Conservation (phyloP, 2,888 invertebrate genomes). For the Drosophila greeni region DNA sequence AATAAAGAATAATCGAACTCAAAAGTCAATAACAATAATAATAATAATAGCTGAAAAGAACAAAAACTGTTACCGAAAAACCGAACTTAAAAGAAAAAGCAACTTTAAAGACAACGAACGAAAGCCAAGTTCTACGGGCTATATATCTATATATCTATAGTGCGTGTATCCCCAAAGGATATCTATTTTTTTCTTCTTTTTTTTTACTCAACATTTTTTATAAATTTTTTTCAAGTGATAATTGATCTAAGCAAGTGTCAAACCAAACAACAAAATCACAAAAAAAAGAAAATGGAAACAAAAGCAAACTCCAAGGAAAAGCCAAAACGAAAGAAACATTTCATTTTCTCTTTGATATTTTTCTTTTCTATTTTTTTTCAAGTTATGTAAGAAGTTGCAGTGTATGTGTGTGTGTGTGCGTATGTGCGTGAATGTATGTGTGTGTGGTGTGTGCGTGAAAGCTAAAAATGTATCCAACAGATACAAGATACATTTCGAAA, state of each 20-base stretch:
- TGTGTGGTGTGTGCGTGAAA: constrained; percentile 49
- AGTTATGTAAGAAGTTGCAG: constrained; percentile 58
- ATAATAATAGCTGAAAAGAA: neutral
- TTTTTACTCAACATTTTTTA: constrained; percentile 31
- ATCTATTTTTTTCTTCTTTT: constrained; percentile 8
- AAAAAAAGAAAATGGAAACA: constrained; percentile 8
- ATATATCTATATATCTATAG: neutral
- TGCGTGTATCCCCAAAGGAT: constrained; percentile 22
- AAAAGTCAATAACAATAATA: constrained; percentile 3
- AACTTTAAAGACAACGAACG: constrained; percentile 14
- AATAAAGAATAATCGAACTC: constrained; percentile 2
- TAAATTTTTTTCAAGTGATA: constrained; percentile 41
- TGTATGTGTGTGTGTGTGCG: constrained; percentile 40
- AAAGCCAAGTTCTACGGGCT: constrained; percentile 6
- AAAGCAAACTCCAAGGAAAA: constrained; percentile 16
- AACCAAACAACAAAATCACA: constrained; percentile 1
- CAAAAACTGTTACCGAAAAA: constrained; percentile 13
- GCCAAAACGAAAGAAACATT: constrained; percentile 9
- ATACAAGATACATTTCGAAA: constrained; percentile 42
- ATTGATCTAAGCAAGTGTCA: constrained; percentile 13
- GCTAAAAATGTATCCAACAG: constrained; percentile 38
- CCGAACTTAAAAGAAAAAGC: neutral
- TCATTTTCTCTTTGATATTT: constrained; percentile 35
- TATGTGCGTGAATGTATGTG: constrained; percentile 46
- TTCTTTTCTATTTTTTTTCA: constrained; percentile 34